Evolutionary conservation across 2,888 invertebrate species (phyloP), one percentile per base, ranked within the genome.

Genomic region (Perithous albicinctus): DNA sequence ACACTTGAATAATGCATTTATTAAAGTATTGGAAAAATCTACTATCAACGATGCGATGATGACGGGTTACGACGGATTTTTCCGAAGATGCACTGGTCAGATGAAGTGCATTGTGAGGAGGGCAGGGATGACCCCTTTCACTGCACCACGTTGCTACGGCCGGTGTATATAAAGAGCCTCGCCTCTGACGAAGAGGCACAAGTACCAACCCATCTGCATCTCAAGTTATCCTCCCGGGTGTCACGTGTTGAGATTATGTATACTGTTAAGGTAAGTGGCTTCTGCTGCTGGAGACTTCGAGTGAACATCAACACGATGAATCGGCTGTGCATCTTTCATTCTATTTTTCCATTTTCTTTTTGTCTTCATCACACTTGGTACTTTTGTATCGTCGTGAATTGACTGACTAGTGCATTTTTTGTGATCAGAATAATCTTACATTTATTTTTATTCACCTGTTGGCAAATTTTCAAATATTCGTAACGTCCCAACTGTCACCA

Each of bases 61-160:
- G 78, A 79, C 77, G 80, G 59, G 79, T 63, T 32, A 70, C 77
- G 70, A 61, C 75, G 80, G 67, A 78, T 81, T 81, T 69, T 73
- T 78, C 72, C 72, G 84, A 86, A 82, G 88, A 88, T 89, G 88
- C 90, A 89, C 88, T 89, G 91, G 90, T 90, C 91, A 91, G 90
- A 91, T 88, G 90, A 89, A 88, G 89, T 89, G 88, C 88, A 91
- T 92, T 91, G 90, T 91, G 90, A 90, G 89, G 89, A 90, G 88
- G 92, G 92, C 92, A 92, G 92, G 92, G 92, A 92, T 92, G 92
- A 92, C 92, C 92, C 92, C 92, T 92, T 92, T 93, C 92, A 93
- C 92, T 91, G 89, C 88, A 91, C 89, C 89, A 90, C 88, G 91
- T 90, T 91, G 89, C 87, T 88, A 86, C 87, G 88, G 87, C 86